Conservation (phyloP, 2,888 invertebrate species). For the Aproaerema taeniolella region DNA sequence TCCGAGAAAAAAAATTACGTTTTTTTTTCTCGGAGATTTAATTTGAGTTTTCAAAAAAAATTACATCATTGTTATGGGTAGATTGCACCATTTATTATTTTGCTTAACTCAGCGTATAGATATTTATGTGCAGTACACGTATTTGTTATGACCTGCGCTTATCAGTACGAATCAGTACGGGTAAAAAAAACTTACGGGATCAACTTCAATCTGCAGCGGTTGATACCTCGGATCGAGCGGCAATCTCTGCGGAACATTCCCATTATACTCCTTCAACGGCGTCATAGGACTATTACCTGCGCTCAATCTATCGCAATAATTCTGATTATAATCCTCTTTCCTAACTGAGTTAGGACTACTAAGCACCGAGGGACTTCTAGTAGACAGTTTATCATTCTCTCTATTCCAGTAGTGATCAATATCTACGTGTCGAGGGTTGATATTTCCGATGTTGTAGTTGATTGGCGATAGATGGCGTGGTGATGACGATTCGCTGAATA, state of each 20-base stretch:
- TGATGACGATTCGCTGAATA: slow-evolving; percentile 65
- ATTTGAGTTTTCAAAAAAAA: too few species aligned
- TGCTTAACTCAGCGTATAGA: too few species aligned
- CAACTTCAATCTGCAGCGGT: slow-evolving; percentile 81
- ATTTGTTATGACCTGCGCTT: too few species aligned
- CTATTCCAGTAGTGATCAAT: slow-evolving; percentile 61
- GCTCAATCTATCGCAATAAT: slow-evolving; percentile 59
- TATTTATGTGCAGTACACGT: too few species aligned
- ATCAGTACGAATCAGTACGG: too few species aligned
- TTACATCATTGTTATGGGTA: too few species aligned
- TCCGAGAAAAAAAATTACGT: too few species aligned
- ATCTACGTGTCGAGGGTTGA: slow-evolving; percentile 70
- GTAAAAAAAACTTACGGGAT: slow-evolving; percentile 83
- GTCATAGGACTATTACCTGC: slow-evolving; percentile 55
- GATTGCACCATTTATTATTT: too few species aligned
- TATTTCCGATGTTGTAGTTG: slow-evolving; percentile 72
- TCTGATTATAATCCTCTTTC: slow-evolving; percentile 64
- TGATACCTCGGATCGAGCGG: slow-evolving; percentile 56
- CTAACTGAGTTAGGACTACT: slow-evolving; percentile 51
- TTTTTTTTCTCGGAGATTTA: too few species aligned
- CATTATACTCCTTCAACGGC: slow-evolving; percentile 52
- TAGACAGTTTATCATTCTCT: slow-evolving; percentile 54
- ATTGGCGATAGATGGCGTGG: slow-evolving; percentile 65
- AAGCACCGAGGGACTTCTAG: slow-evolving; percentile 45
- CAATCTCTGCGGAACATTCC: slow-evolving; percentile 46